Percentiles rank a stretch among this genome's conserved stretches.
Conservation (phyloP, 2,888 invertebrate genomes). For the Prosopocoilus inquinatus region DNA sequence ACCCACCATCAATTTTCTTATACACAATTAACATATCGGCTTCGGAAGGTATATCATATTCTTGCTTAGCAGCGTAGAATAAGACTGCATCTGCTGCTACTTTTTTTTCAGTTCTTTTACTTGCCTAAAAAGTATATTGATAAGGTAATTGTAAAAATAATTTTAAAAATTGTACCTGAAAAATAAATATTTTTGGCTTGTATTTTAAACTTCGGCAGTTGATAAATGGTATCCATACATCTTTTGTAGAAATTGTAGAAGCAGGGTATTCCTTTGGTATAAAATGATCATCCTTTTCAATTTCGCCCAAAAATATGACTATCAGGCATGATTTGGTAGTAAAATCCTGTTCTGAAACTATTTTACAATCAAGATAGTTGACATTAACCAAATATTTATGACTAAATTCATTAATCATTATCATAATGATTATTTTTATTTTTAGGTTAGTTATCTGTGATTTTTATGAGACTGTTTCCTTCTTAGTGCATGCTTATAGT, state of each 20-base stretch:
- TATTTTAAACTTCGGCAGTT: constrained; percentile 36
- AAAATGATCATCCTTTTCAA: constrained; percentile 19
- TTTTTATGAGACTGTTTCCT: neutral
- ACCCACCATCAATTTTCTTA: constrained; percentile 23
- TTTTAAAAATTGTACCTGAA: constrained; percentile 33
- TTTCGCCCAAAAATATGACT: constrained; percentile 34
- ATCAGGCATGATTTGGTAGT: constrained; percentile 33
- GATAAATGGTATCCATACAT: constrained; percentile 39
- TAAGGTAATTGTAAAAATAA: constrained; percentile 1
- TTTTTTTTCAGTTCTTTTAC: neutral
- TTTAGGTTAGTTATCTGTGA: constrained; percentile 32
- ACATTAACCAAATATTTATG: constrained; percentile 9
- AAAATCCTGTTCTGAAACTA: constrained; percentile 23
- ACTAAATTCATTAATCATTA: too few species aligned
- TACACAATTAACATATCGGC: constrained; percentile 32
- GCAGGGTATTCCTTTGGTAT: constrained; percentile 18
- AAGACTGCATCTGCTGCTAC: neutral
- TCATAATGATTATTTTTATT: constrained; percentile 32
- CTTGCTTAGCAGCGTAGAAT: neutral
- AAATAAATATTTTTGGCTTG: constrained; percentile 45
- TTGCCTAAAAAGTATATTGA: constrained; percentile 6
- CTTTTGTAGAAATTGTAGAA: constrained; percentile 15
- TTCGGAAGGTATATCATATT: constrained; percentile 31
- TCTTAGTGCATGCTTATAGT: neutral
- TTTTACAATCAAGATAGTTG: constrained; percentile 24